Evolutionary conservation across 2,888 invertebrate species (phyloP), one percentile per base, ranked within the genome.

Genomic region (Zaprionus bogoriensis): DNA sequence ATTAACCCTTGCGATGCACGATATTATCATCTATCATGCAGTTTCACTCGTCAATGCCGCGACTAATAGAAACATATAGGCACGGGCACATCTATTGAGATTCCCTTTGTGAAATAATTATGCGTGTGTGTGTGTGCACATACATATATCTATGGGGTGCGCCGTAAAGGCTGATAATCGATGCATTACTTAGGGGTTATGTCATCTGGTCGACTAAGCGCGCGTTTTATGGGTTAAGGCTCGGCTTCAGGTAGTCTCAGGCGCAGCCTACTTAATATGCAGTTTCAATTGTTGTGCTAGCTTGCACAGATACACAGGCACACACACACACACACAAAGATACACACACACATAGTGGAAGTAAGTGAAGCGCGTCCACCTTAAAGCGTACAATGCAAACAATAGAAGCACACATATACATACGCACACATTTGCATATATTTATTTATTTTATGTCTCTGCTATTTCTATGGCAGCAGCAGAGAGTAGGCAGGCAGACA

Each of bases 401-500:
- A 58, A 65, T 44, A 51, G 44, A 23, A 22, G 22, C 30, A 32
- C 45, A 52, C 50, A 52, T 38, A 32, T 32, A 44, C 44, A 48
- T 9, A 39, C 54, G 38, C 61, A 59, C 51, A 44, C 66, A 78
- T 78, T 78, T 78, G 84, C 78, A 78, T 78, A 84, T 81, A 78
- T 83, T 74, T 79, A 83, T 79, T 79, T 83, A 83, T 83, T 83
- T 80, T 81, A 79, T 79, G 69, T 69, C 69, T 67, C 62, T 63
- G 72, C 83, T 76, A 51, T 68, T 54, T 6, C 61, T 66, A 59
- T 27, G 17, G 47, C 27, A 38, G 36, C 17, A 27, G 47, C 19
- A 42, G 9, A 22, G 22, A 28, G 10, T 9, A 17, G 42, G 22
- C 23, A 10, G 10, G 14, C 10, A 36, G 27, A 5, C 19, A 22